Percentiles rank a stretch among this genome's conserved stretches.
phyloP scores from a whole-genome alignment of 2,797 vertebrate genomes.

The Apogon talboti region DNA sequence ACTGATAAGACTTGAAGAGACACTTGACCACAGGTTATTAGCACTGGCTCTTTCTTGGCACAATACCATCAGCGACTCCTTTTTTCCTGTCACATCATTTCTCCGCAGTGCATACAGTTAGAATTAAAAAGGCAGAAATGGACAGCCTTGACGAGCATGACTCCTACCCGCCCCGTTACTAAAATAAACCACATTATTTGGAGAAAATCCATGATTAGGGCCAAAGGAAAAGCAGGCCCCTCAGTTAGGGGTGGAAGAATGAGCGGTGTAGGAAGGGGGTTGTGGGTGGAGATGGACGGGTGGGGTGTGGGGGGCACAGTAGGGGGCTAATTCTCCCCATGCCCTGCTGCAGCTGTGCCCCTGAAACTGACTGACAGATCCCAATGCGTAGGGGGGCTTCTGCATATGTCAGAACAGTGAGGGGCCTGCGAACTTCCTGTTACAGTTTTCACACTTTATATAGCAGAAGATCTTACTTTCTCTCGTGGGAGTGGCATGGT shows the following conservation, averaged over 20 bases:
- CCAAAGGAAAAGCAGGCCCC: constrained; percentile 88
- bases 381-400: constrained; percentile 78
- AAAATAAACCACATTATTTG: constrained; percentile 90
- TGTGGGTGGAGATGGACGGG: constrained; percentile 83
- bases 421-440: constrained; percentile 70
- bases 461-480: constrained; percentile 45
- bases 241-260: constrained; percentile 79
- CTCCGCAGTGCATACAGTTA: constrained; percentile 50
- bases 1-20: constrained; percentile 6
- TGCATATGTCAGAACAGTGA: constrained; percentile 89
- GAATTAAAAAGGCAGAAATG: constrained; percentile 77
- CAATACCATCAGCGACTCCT: constrained; percentile 12
- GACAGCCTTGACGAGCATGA: constrained; percentile 70
- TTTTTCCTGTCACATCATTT: constrained; percentile 31
- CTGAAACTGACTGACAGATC: constrained; percentile 92
- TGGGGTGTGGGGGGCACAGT: constrained; percentile 87
- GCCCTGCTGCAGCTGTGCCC: constrained; percentile 95
- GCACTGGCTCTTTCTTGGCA: background rate
- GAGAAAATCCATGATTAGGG: constrained; percentile 93
- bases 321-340: constrained; percentile 96
- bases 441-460: constrained; percentile 66
- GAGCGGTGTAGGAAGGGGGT: constrained; percentile 83
- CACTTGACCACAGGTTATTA: constrained; percentile 17
- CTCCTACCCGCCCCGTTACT: constrained; percentile 81
- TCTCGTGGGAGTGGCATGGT: constrained; percentile 35